A percentile compares a stretch with the other conserved stretches of the same genome.
phyloP scores from a whole-genome alignment of 2,888 invertebrate genomes.

The Caradrina clavipalpis region DNA sequence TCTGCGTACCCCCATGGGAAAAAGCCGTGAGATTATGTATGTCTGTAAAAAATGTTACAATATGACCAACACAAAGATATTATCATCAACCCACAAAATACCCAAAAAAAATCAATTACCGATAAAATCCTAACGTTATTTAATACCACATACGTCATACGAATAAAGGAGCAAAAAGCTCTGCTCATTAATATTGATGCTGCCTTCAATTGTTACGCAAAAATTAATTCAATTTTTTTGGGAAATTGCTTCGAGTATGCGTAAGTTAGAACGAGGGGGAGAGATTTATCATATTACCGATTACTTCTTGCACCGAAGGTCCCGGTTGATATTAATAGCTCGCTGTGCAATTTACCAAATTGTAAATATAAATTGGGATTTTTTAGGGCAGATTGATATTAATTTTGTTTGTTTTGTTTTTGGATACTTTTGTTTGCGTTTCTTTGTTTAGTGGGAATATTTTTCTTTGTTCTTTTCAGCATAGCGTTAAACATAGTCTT shows the following conservation, averaged over 20 bases:
- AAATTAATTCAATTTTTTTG: conserved; percentile 87
- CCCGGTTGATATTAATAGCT: conserved; percentile 84
- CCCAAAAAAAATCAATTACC: conserved; percentile 18
- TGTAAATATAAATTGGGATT: conserved; percentile 75
- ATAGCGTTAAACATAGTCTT: no score
- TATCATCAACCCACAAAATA: conserved; percentile 3
- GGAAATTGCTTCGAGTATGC: conserved; percentile 75
- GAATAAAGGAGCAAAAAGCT: conserved; percentile 70
- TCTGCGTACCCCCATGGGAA: no score
- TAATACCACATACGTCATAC: conserved; percentile 43
- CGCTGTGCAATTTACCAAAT: conserved; percentile 80
- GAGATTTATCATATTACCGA: conserved; percentile 86
- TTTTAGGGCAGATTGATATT: conserved; percentile 65
- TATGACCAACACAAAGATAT: neutral
- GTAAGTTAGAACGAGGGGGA: conserved; percentile 69
- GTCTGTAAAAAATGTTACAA: no score
- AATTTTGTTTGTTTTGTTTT: conserved; percentile 62
- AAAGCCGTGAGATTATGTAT: no score
- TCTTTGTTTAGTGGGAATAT: no score
- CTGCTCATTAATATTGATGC: conserved; percentile 80
- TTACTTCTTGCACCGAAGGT: conserved; percentile 78
- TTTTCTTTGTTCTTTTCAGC: neutral
- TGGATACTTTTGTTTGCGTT: neutral
- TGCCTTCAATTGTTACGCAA: conserved; percentile 81
- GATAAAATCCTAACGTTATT: conserved; percentile 31